Evolutionary conservation across 2,888 invertebrate species (phyloP).

Genomic region (Drosophila trichaetosa): DNA sequence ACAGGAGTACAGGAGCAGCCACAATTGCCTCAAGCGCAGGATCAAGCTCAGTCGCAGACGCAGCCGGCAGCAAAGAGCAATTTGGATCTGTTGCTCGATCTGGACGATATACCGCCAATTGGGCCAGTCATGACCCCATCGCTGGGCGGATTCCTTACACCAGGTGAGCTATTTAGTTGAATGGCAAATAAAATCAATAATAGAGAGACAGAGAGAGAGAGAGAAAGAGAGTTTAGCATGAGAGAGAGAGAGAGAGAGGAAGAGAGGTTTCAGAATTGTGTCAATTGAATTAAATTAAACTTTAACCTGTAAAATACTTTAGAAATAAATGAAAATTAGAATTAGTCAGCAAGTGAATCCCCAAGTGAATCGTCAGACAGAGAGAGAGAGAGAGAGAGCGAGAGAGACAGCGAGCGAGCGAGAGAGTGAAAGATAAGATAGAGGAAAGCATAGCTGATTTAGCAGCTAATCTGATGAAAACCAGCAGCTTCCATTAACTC

Average conservation of each 20-base stretch:
- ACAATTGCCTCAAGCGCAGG: not conserved
- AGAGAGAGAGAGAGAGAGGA: not conserved
- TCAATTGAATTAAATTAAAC: not conserved
- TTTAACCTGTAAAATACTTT: not conserved
- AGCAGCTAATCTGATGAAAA: not conserved
- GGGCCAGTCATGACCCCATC: slow-evolving; percentile 90
- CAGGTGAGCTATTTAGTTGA: slow-evolving; percentile 83
- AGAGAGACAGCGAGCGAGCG: not conserved
- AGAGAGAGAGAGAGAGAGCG: not conserved
- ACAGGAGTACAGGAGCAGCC: slow-evolving; percentile 21
- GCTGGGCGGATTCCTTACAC: slow-evolving; percentile 91
- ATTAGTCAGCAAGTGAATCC: not conserved
- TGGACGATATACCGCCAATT: slow-evolving; percentile 91
- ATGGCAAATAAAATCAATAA: not conserved
- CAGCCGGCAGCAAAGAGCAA: slow-evolving; percentile 86
- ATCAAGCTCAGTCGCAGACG: not conserved
- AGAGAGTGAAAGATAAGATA: not conserved
- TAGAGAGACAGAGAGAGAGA: not conserved
- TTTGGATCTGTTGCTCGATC: slow-evolving; percentile 92
- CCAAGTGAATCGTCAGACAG: not conserved
- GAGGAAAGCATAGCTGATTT: not conserved
- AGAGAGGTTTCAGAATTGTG: not conserved
- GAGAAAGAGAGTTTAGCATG: not conserved
- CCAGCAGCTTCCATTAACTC: not conserved
- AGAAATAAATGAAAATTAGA: not conserved